These are phyloP conservation scores for Nephrotoma appendiculata DNA, from an alignment of 2,888 invertebrate species.

Conservation along the genomic window DNA sequence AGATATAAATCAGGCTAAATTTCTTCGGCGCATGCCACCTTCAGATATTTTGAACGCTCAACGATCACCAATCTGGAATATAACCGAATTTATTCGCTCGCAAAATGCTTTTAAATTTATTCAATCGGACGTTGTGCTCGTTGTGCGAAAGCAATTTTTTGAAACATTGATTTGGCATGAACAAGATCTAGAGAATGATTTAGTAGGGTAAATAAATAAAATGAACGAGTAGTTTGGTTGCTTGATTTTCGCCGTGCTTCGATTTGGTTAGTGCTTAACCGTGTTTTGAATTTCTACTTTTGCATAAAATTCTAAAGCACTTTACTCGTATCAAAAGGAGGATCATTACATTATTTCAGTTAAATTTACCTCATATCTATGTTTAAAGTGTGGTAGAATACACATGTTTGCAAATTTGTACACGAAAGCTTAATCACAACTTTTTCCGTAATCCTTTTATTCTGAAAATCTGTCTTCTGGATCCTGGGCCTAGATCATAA, in stretches of 20 bases:
- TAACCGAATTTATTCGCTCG: neutral
- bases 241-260: neutral
- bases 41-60: neutral
- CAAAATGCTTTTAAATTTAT: neutral
- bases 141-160: conserved; percentile 40
- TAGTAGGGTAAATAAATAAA: neutral
- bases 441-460: too few relatives aligned
- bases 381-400: too few relatives aligned
- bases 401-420: too few relatives aligned
- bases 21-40: neutral
- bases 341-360: too few relatives aligned
- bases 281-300: too few relatives aligned
- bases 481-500: too few relatives aligned
- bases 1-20: neutral
- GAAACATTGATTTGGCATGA: conserved; percentile 52
- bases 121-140: neutral
- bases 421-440: too few relatives aligned
- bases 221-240: neutral
- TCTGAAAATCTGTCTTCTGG: too few relatives aligned
- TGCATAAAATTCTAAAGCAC: too few relatives aligned
- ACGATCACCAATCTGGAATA: neutral
- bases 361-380: too few relatives aligned
- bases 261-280: neutral
- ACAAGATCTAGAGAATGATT: conserved; percentile 28
- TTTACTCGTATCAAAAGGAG: too few relatives aligned